Percentiles rank a stretch among this genome's conserved stretches.
Conservation (phyloP, 2,888 invertebrate species). For the Thera britannica region DNA sequence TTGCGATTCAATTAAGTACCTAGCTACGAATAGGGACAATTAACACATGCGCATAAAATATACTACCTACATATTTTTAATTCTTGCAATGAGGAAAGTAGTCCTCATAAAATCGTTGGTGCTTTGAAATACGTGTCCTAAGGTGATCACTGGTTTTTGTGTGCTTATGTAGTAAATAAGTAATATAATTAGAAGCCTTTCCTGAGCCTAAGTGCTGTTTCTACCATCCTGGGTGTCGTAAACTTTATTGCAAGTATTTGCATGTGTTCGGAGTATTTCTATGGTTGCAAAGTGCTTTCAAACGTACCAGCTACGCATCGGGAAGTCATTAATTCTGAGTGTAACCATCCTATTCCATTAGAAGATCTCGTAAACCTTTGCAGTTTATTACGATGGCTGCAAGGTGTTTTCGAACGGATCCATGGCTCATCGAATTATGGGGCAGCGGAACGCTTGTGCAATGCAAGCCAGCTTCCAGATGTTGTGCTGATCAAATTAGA, state of each 20-base stretch:
- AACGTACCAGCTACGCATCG: not conserved
- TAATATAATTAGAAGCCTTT: too few relatives aligned
- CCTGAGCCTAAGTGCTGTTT: not conserved
- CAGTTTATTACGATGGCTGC: constrained; percentile 38
- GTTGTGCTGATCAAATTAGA: constrained; percentile 50
- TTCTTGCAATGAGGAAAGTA: too few relatives aligned
- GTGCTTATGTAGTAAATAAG: too few relatives aligned
- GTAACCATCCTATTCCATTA: constrained; percentile 13
- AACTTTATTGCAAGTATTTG: not conserved
- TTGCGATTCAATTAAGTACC: too few relatives aligned
- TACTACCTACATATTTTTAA: too few relatives aligned
- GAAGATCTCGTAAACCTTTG: constrained; percentile 26
- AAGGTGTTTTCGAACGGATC: constrained; percentile 41
- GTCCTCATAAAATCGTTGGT: too few relatives aligned
- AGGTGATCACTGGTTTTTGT: too few relatives aligned
- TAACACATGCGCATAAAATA: too few relatives aligned
- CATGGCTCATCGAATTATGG: constrained; percentile 53
- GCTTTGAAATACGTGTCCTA: too few relatives aligned
- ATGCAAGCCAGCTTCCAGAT: constrained; percentile 54
- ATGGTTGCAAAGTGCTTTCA: not conserved
- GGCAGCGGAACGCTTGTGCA: constrained; percentile 49
- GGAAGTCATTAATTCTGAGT: constrained; percentile 6
- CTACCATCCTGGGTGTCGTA: not conserved
- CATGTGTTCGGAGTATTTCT: not conserved
- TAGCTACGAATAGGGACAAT: too few relatives aligned